phyloP scores from a whole-genome alignment of 2,113 vertebrate genomes.

The Syngnathus typhle region DNA sequence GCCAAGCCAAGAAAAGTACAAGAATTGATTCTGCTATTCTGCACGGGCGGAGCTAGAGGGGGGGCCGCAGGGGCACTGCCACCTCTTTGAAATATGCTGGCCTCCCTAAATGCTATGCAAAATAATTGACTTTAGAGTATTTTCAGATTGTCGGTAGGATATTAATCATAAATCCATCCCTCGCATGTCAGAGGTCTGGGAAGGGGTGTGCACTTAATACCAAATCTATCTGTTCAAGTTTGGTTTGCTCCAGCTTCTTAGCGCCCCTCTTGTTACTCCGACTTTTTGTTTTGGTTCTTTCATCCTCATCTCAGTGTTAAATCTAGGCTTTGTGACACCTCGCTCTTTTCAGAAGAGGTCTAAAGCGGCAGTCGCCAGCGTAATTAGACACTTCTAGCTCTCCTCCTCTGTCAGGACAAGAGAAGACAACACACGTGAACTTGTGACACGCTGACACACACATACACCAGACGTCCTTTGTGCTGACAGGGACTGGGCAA shows the following conservation, averaged over 20 bases:
- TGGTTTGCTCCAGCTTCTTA: background rate
- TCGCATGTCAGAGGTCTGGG: too few species aligned
- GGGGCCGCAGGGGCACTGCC: too few species aligned
- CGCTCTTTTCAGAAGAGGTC: conserved; percentile 39
- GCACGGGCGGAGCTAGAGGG: too few species aligned
- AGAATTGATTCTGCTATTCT: too few species aligned
- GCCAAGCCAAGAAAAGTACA: too few species aligned
- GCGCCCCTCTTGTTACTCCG: conserved; percentile 13
- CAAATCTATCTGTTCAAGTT: background rate
- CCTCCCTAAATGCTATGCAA: too few species aligned
- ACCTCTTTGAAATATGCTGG: too few species aligned
- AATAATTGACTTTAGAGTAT: too few species aligned
- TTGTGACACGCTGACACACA: conserved; percentile 2
- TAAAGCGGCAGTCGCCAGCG: conserved; percentile 56
- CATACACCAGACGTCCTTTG: conserved; percentile 16
- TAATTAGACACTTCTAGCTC: conserved; percentile 63
- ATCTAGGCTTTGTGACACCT: conserved; percentile 23
- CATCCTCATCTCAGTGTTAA: conserved; percentile 15
- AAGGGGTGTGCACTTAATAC: background rate
- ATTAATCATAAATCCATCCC: too few species aligned
- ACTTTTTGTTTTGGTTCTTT: conserved; percentile 25
- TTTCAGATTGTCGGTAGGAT: too few species aligned
- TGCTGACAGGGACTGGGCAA: conserved; percentile 55
- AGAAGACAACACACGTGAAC: conserved; percentile 28
- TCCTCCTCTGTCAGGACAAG: conserved; percentile 54